Evolutionary conservation across 1,140 invertebrate genomes (phyloP).

Genomic region (Andrena cerasifolii): DNA sequence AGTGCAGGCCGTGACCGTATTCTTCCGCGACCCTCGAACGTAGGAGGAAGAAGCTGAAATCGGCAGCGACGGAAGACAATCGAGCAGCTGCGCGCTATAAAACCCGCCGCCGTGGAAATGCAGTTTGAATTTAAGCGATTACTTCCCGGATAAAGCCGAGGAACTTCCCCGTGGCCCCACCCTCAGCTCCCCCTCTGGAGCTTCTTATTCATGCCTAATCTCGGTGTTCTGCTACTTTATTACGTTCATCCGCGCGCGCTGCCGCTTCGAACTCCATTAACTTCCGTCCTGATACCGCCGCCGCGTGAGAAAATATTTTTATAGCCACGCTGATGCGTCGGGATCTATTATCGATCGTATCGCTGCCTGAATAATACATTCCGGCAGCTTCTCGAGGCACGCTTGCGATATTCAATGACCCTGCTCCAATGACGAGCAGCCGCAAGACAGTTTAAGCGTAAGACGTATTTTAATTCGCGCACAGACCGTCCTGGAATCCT

Average conservation of each 20-base stretch:
- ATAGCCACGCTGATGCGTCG: background rate
- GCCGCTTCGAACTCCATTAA: constrained; percentile 42
- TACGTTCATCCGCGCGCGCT: constrained; percentile 34
- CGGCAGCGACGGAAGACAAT: background rate
- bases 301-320: constrained; percentile 36
- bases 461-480: background rate
- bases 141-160: constrained; percentile 29
- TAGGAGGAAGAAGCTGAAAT: background rate
- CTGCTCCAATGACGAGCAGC: background rate
- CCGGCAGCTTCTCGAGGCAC: background rate
- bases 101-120: constrained; percentile 10
- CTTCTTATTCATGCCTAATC: constrained; percentile 41
- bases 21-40: background rate
- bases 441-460: too few relatives aligned
- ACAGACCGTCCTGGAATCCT: too few relatives aligned
- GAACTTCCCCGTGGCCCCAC: constrained; percentile 1
- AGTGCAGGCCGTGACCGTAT: constrained; percentile 34
- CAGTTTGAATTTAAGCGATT: constrained; percentile 45
- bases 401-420: constrained; percentile 3
- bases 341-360: constrained; percentile 6
- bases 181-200: too few relatives aligned
- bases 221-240: constrained; percentile 48
- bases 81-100: constrained; percentile 24
- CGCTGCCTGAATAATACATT: constrained; percentile 1
- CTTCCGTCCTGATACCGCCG: constrained; percentile 8